Evolutionary conservation across 1,140 invertebrate genomes (phyloP), one percentile per base, ranked within the genome.

Genomic region (Lepidotrigona ventralis): DNA sequence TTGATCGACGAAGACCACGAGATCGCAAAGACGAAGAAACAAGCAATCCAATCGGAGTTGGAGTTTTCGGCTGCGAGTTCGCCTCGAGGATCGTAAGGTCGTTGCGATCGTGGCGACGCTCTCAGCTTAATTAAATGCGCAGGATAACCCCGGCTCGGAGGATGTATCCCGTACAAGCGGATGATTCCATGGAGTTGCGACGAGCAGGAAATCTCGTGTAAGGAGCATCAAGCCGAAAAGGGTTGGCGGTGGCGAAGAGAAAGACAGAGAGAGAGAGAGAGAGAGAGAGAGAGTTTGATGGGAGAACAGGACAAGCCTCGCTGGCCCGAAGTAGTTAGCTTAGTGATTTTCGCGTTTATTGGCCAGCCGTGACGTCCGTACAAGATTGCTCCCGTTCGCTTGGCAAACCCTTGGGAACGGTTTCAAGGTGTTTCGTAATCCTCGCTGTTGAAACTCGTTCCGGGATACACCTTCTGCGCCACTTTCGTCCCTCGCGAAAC

Each of bases 281-380:
- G 39, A 46, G 39, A 46, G 39, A 46, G 23, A 23, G 56, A 29
- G 73, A 75, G 73, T 75, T 75, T 63, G 73, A 75, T 63, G 77
- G 86, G 39, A 69, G 71, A 76, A 53, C 80, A 87, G 70, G 90
- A 90, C 88, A 90, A 86, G 90, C 79, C 84, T 79, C 71, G 85
- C 72, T 87, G 39, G 86, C 82, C 87, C 88, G 70, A 88, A 91
- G 86, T 91, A 92, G 91, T 92, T 92, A 89, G 91, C 88, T 90
- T 91, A 92, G 92, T 93, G 92, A 92, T 93, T 93, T 89, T 91
- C 85, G 86, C 90, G 91, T 91, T 92, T 90, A 91, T 92, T 92
- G 90, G 90, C 88, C 86, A 82, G 87, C 89, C 89, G 88, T 91
- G 91, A 91, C 91, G 90, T 86, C 87, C 81, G 83, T 86, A 75